A percentile compares a stretch with the other conserved stretches of the same genome.
These are phyloP conservation scores for Zeugodacus cucurbitae DNA, from an alignment of 1,140 invertebrate genomes.

Conservation along the genomic window DNA sequence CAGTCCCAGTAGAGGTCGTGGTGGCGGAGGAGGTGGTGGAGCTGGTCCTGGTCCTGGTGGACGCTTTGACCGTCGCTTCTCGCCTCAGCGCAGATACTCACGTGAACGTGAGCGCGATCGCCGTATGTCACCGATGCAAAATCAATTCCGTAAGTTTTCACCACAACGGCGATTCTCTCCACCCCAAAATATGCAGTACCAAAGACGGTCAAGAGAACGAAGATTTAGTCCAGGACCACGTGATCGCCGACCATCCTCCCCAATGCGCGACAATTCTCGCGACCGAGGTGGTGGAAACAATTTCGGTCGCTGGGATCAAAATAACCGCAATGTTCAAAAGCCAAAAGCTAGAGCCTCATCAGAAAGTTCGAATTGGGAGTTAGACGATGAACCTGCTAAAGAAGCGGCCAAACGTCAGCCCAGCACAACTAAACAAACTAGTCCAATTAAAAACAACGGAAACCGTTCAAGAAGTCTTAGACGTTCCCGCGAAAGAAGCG, in stretches of 20 bases:
- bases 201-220: slow-evolving; percentile 45
- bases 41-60: slow-evolving; percentile 45
- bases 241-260: slow-evolving; percentile 54
- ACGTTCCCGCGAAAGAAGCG: background rate
- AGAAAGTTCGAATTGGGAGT: slow-evolving; percentile 46
- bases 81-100: slow-evolving; percentile 54
- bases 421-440: background rate
- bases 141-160: slow-evolving; percentile 52
- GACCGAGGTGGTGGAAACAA: slow-evolving; percentile 36
- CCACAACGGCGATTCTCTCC: slow-evolving; percentile 55
- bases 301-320: slow-evolving; percentile 50
- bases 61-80: slow-evolving; percentile 56
- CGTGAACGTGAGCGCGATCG: slow-evolving; percentile 50
- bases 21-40: slow-evolving; percentile 45
- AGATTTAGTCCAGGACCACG: slow-evolving; percentile 48
- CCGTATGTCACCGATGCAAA: slow-evolving; percentile 51
- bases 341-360: slow-evolving; percentile 48
- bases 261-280: slow-evolving; percentile 42
- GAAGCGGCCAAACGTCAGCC: background rate
- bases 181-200: slow-evolving; percentile 14
- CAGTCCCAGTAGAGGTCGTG: slow-evolving; percentile 44
- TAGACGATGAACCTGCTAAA: background rate
- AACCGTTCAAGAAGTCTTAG: background rate
- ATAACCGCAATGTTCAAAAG: background rate
- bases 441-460: slow-evolving; percentile 22